phyloP scores from a whole-genome alignment of 2,888 invertebrate species.

The Myopa tessellatipennis region DNA sequence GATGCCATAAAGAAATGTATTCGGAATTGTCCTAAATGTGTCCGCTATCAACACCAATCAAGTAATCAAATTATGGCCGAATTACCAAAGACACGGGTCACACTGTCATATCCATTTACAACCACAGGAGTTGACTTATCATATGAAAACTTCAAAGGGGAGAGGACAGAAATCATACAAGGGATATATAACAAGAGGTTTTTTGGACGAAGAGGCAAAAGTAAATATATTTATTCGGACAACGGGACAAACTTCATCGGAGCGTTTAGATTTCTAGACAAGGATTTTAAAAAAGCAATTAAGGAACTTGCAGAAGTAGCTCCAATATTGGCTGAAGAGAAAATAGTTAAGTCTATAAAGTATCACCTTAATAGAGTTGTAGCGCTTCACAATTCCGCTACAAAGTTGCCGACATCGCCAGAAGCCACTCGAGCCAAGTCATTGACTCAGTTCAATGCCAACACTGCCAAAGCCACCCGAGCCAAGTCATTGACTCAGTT shows the following conservation, averaged over 20 bases:
- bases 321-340: not conserved
- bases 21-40: too few species aligned
- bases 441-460: too few species aligned
- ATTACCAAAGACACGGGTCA: not conserved
- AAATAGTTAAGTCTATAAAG: not conserved
- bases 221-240: conserved; percentile 3
- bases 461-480: too few species aligned
- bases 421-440: too few species aligned
- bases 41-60: conserved; percentile 8
- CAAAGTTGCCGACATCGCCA: too few species aligned
- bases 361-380: too few species aligned
- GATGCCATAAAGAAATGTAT: too few species aligned
- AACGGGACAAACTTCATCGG: conserved; percentile 5
- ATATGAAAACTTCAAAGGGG: conserved; percentile 6
- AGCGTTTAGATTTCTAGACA: not conserved
- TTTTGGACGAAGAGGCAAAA: not conserved
- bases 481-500: too few species aligned
- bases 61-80: conserved; percentile 25
- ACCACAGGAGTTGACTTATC: conserved; percentile 3
- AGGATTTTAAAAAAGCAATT: conserved; percentile 11
- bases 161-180: conserved; percentile 19
- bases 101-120: not conserved
- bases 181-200: conserved; percentile 25
- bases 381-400: too few species aligned
- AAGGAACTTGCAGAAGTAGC: not conserved